These are phyloP conservation scores for Tragelaphus imberbis DNA, from an alignment of 2,113 vertebrate genomes.

Conservation along the genomic window DNA sequence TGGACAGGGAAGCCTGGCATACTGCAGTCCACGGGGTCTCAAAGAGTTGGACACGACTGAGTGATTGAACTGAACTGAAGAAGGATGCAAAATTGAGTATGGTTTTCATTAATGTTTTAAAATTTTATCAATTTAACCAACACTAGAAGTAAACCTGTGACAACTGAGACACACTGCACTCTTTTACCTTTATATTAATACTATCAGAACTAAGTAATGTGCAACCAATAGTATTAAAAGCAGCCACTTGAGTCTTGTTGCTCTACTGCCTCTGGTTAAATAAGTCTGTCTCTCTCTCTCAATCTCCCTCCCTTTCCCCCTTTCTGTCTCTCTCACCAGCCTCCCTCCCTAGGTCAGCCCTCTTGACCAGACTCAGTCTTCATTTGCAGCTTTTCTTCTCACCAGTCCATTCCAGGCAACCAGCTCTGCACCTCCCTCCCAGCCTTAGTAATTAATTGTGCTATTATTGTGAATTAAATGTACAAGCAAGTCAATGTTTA, in stretches of 20 bases:
- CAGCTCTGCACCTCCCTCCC: not conserved
- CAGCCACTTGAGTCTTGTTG: not conserved
- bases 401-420: not conserved
- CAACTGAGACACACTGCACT: not conserved
- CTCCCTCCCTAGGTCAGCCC: not conserved
- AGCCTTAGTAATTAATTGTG: conserved; percentile 47
- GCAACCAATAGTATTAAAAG: not conserved
- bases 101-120: not conserved
- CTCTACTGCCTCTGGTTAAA: not conserved
- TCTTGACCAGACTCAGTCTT: not conserved
- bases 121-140: not conserved
- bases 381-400: not conserved
- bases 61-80: not conserved
- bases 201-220: not conserved
- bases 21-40: not conserved
- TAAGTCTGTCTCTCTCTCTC: not conserved
- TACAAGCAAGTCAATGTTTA: conserved; percentile 64
- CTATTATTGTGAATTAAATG: conserved; percentile 66
- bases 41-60: fast-evolving
- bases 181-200: not conserved
- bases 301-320: fast-evolving
- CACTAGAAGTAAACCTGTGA: not conserved
- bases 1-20: not conserved
- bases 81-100: not conserved
- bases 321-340: not conserved